phyloP scores from a whole-genome alignment of 2,888 invertebrate genomes.

The Nesidiocoris tenuis region DNA sequence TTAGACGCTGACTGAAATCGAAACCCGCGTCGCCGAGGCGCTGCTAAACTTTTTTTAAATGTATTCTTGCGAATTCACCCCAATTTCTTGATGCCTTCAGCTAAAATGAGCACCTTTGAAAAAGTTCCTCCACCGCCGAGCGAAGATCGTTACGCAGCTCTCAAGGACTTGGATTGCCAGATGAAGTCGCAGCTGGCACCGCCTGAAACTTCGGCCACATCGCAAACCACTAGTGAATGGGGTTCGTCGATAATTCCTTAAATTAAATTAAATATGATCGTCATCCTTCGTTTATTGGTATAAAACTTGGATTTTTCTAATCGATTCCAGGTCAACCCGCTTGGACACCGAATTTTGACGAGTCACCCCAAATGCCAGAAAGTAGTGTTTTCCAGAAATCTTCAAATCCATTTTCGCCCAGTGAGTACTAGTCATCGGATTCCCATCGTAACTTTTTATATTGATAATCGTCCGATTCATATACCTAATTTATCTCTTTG shows the following conservation, averaged over 20 bases:
- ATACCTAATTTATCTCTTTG: background rate
- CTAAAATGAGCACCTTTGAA: constrained; percentile 36
- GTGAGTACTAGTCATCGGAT: constrained; percentile 29
- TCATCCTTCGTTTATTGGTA: background rate
- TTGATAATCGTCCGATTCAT: background rate
- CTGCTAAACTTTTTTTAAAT: no score
- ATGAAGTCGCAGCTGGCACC: constrained; percentile 56
- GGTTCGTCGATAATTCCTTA: no score
- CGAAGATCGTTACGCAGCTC: constrained; percentile 91
- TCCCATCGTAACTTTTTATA: background rate
- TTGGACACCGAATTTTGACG: constrained; percentile 31
- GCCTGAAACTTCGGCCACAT: constrained; percentile 6
- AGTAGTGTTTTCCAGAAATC: constrained; percentile 24
- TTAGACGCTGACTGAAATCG: no score
- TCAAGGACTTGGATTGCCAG: constrained; percentile 83
- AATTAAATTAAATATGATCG: no score
- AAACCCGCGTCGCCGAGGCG: no score
- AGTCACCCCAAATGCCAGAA: constrained; percentile 11
- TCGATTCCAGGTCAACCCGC: constrained; percentile 12
- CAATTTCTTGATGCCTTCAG: no score
- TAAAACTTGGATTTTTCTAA: background rate
- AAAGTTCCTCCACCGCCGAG: constrained; percentile 54
- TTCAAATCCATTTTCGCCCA: constrained; percentile 42
- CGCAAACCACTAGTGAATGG: constrained; percentile 29
- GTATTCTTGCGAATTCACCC: no score